These are phyloP conservation scores for Scartelaos histophorus DNA, from an alignment of 2,113 vertebrate genomes.

Conservation along the genomic window DNA sequence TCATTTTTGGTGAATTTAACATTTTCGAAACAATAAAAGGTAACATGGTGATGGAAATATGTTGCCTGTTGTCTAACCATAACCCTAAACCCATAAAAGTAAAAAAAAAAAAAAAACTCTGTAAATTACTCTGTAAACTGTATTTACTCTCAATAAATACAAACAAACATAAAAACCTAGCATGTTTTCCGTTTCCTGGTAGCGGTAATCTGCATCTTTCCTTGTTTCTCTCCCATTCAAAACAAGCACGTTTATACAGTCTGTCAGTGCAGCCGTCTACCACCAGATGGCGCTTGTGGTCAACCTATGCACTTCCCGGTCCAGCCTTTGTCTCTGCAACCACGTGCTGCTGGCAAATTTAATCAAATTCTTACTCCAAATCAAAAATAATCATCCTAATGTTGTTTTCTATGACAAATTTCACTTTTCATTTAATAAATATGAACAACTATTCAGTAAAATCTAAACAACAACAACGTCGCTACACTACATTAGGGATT, in stretches of 20 bases:
- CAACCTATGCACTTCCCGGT: neutral
- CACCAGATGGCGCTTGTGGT: constrained; percentile 50
- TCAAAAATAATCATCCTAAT: neutral
- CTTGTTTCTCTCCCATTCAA: neutral
- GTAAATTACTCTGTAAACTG: no score
- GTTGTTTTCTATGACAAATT: neutral
- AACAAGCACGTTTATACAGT: neutral
- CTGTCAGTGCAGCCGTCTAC: neutral
- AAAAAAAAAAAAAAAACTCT: no score
- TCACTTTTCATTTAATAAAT: no score
- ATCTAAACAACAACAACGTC: no score
- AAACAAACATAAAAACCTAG: no score
- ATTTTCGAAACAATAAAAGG: no score
- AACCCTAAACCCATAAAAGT: no score
- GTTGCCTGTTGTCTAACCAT: no score
- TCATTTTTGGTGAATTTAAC: no score
- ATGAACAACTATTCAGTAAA: neutral
- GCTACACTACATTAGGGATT: neutral
- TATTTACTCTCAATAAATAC: no score
- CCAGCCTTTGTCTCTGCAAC: constrained; percentile 57
- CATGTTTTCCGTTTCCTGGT: no score
- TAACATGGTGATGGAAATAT: no score
- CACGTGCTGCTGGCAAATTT: constrained; percentile 5
- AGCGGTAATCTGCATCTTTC: neutral
- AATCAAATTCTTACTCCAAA: neutral